Evolutionary conservation across 2,888 invertebrate species (phyloP).

Genomic region (Lepidochrysops patricia): DNA sequence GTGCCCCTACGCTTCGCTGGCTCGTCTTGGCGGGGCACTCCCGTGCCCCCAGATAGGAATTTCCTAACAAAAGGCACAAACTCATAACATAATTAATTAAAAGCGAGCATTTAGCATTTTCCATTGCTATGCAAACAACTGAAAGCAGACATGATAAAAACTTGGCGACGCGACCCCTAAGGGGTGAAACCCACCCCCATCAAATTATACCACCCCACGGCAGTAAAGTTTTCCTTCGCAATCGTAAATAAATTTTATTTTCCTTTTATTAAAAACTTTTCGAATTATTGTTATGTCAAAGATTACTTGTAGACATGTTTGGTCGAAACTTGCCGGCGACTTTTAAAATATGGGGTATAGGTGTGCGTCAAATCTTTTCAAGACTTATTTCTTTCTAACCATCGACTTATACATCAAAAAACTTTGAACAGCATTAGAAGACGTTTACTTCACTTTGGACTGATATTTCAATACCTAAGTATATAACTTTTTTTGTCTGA

Average conservation of each 20-base stretch:
- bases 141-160: slow-evolving; percentile 11
- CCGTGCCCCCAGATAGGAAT: background rate
- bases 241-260: slow-evolving; percentile 55
- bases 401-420: too few relatives aligned
- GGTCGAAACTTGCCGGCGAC: background rate
- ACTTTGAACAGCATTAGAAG: too few relatives aligned
- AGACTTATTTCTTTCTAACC: too few relatives aligned
- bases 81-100: background rate
- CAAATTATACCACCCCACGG: slow-evolving; percentile 26
- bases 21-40: too few relatives aligned
- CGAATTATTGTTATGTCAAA: slow-evolving; percentile 34
- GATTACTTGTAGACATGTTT: background rate
- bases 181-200: background rate
- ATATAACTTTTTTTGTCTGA: too few relatives aligned
- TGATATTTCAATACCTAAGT: too few relatives aligned
- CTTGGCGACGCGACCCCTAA: background rate
- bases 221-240: slow-evolving; percentile 57
- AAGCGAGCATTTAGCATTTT: background rate
- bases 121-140: slow-evolving; percentile 3
- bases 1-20: too few relatives aligned
- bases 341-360: too few relatives aligned
- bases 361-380: too few relatives aligned
- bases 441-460: too few relatives aligned
- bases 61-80: background rate
- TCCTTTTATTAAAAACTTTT: slow-evolving; percentile 32